Conservation (phyloP, 2,888 invertebrate genomes). For the Seira ritae region DNA sequence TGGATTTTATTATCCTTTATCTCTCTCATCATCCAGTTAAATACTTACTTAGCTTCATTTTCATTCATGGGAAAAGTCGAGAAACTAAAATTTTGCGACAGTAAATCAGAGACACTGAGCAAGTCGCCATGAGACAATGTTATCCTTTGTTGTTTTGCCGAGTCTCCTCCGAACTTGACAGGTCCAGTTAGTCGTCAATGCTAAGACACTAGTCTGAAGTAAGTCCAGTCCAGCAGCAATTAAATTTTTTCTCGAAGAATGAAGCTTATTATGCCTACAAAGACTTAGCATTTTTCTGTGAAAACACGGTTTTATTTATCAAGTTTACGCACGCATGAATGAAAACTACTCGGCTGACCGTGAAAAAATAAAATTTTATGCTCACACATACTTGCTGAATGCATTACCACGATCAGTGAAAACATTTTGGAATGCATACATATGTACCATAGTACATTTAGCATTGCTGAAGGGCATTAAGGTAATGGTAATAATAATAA, state of each 20-base stretch:
- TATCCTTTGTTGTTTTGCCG: constrained; percentile 38
- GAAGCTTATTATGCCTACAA: constrained; percentile 6
- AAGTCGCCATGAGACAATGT: constrained; percentile 22
- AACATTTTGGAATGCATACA: no score
- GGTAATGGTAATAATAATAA: neutral
- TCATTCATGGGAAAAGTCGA: no score
- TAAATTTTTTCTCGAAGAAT: neutral
- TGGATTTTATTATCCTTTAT: no score
- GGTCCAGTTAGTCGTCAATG: constrained; percentile 9
- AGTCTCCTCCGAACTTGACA: constrained; percentile 26
- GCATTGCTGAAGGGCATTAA: neutral
- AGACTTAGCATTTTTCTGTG: constrained; percentile 3
- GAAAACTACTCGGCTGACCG: constrained; percentile 37
- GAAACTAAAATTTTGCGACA: neutral
- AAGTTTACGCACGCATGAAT: constrained; percentile 50
- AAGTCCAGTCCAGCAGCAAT: constrained; percentile 5
- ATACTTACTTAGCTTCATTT: no score
- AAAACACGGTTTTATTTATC: constrained; percentile 37
- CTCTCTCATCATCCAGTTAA: no score
- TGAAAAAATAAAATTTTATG: constrained; percentile 50
- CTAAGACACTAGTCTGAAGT: no score
- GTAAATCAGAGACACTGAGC: neutral
- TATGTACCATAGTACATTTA: neutral
- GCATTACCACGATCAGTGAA: neutral
- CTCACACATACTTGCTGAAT: neutral